phyloP scores from a whole-genome alignment of 2,888 invertebrate species.

The Mantis religiosa region DNA sequence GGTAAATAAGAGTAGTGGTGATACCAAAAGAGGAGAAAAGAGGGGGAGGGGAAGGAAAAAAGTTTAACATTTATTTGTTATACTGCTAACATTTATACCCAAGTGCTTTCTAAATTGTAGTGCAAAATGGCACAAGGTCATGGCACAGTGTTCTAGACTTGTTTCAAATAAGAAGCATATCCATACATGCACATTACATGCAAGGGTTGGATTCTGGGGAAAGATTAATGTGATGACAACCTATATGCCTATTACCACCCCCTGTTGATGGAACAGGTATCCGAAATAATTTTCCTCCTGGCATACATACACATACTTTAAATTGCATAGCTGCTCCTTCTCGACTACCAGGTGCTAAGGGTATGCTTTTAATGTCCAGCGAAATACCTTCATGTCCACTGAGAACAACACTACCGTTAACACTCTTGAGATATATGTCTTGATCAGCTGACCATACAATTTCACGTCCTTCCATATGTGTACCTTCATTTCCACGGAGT shows the following conservation, averaged over 20 bases:
- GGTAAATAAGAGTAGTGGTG: too few relatives aligned
- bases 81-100: too few relatives aligned
- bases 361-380: slow-evolving; percentile 67
- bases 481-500: slow-evolving; percentile 77
- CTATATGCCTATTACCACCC: slow-evolving; percentile 44
- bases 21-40: too few relatives aligned
- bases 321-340: slow-evolving; percentile 59
- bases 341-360: slow-evolving; percentile 55
- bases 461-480: slow-evolving; percentile 65
- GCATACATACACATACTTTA: slow-evolving; percentile 88
- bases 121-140: too few relatives aligned
- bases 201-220: slow-evolving; percentile 62
- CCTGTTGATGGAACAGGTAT: slow-evolving; percentile 57
- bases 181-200: slow-evolving; percentile 41
- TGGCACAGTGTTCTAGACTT: too few relatives aligned
- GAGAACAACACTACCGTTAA: slow-evolving; percentile 69
- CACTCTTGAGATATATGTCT: slow-evolving; percentile 69
- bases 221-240: slow-evolving; percentile 61
- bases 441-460: slow-evolving; percentile 74
- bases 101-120: too few relatives aligned
- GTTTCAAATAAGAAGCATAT: neutral
- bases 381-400: slow-evolving; percentile 66
- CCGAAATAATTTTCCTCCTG: slow-evolving; percentile 76
- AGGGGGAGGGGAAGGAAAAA: too few relatives aligned
- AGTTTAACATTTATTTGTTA: too few relatives aligned